Evolutionary conservation across 2,797 vertebrate genomes (phyloP).

Genomic region (Yasuhikotakia modesta): DNA sequence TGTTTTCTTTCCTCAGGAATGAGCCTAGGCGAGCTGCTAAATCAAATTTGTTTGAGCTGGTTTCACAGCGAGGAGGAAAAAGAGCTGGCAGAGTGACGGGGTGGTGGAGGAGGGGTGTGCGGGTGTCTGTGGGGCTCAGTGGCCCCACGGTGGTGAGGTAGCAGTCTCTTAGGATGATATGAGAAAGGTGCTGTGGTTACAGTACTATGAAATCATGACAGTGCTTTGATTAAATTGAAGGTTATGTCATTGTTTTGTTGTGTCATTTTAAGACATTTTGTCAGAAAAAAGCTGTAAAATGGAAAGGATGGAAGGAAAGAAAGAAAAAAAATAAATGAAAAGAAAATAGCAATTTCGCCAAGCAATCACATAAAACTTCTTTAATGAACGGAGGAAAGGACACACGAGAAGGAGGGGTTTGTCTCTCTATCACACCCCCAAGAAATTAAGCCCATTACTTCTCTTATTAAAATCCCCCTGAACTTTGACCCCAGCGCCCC

Average conservation of each 20-base stretch:
- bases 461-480: constrained; percentile 73
- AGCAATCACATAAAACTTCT: constrained; percentile 49
- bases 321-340: background rate
- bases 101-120: constrained; percentile 40
- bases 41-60: constrained; percentile 80
- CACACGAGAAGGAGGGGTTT: constrained; percentile 41
- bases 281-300: background rate
- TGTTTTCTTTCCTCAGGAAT: constrained; percentile 75
- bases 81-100: constrained; percentile 38
- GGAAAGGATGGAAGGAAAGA: background rate
- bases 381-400: constrained; percentile 68
- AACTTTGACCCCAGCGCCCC: constrained; percentile 69
- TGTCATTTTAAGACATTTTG: constrained; percentile 2
- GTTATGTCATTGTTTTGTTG: constrained; percentile 17
- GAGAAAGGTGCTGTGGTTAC: constrained; percentile 3
- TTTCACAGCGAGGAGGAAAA: constrained; percentile 62
- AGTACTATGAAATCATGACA: background rate
- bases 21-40: constrained; percentile 71
- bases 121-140: constrained; percentile 21
- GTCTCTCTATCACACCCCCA: constrained; percentile 46
- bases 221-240: constrained; percentile 11
- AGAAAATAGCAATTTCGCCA: constrained; percentile 29
- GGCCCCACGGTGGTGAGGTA: constrained; percentile 7
- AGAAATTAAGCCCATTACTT: constrained; percentile 74
- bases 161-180: constrained; percentile 13